Percentiles rank a stretch among this genome's conserved stretches.
These are phyloP conservation scores for Stegana nigrithorax DNA, from an alignment of 2,888 invertebrate genomes.

Conservation along the genomic window DNA sequence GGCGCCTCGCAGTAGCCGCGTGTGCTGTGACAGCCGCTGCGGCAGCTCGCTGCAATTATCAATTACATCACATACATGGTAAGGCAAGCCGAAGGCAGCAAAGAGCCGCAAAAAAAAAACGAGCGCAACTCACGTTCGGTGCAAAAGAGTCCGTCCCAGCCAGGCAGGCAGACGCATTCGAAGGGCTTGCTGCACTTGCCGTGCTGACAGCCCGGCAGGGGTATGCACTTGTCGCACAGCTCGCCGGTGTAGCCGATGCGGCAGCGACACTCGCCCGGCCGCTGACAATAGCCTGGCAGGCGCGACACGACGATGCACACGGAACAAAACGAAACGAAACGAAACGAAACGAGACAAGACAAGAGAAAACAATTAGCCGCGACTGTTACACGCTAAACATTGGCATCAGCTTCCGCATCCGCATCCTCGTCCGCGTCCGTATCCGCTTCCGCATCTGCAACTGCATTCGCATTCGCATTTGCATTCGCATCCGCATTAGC, in stretches of 20 bases:
- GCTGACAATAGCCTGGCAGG: constrained; percentile 82
- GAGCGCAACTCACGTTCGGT: constrained; percentile 79
- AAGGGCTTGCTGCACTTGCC: constrained; percentile 88
- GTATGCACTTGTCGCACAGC: constrained; percentile 85
- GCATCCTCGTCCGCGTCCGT: too few species aligned
- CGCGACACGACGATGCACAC: too few species aligned
- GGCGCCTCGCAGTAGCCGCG: constrained; percentile 89
- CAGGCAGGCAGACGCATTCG: constrained; percentile 85
- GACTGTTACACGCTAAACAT: too few species aligned
- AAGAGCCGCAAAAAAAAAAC: background rate
- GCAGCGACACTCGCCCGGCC: constrained; percentile 90
- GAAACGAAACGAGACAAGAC: too few species aligned
- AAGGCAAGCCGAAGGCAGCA: background rate
- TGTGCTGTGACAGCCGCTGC: constrained; percentile 85
- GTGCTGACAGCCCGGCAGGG: constrained; percentile 87
- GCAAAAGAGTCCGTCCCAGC: constrained; percentile 91
- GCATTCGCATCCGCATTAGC: too few species aligned
- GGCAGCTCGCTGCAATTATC: constrained; percentile 79
- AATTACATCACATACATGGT: background rate
- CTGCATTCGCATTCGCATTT: too few species aligned
- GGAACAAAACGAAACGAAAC: too few species aligned
- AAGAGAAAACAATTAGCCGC: too few species aligned
- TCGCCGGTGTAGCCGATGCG: constrained; percentile 90
- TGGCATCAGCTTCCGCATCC: too few species aligned
- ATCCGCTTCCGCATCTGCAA: too few species aligned